Percentiles rank a stretch among this genome's conserved stretches.
Evolutionary conservation across 2,888 invertebrate species (phyloP).

Genomic region (Dicycla oo): DNA sequence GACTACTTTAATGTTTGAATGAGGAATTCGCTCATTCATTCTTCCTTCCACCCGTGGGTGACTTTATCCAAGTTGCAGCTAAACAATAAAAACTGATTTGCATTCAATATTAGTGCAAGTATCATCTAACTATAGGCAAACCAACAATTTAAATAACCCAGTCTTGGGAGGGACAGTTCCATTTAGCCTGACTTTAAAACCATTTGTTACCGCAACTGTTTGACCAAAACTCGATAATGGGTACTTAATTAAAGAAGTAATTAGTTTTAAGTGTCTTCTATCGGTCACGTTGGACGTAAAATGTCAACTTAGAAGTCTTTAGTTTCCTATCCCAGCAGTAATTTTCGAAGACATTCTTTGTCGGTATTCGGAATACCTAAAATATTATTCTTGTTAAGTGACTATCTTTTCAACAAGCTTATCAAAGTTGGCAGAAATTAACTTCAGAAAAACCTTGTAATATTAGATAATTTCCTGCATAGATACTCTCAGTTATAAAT

Average conservation of each 20-base stretch:
- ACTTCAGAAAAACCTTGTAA: conserved; percentile 37
- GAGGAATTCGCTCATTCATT: no score
- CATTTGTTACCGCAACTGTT: conserved; percentile 17
- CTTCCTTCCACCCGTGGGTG: no score
- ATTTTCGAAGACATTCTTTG: conserved; percentile 35
- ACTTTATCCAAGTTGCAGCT: neutral
- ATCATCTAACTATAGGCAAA: neutral
- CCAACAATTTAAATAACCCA: conserved; percentile 6
- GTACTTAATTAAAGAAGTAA: conserved; percentile 25
- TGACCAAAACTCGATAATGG: conserved; percentile 15
- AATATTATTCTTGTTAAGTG: conserved; percentile 28
- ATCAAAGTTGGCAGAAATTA: conserved; percentile 29
- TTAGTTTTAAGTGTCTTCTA: conserved; percentile 10
- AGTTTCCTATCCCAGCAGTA: neutral
- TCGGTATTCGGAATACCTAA: conserved; percentile 22
- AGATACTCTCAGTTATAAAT: conserved; percentile 31
- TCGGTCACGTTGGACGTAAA: conserved; percentile 24
- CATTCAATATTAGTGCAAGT: neutral
- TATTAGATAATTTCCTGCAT: conserved; percentile 40
- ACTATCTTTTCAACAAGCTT: conserved; percentile 37
- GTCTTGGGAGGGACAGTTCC: neutral
- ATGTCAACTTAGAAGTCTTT: neutral
- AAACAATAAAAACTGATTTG: no score
- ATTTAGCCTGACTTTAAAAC: neutral
- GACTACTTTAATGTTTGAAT: no score